A percentile compares a stretch with the other conserved stretches of the same genome.
These are phyloP conservation scores for Agapornis roseicollis DNA, from an alignment of 2,113 vertebrate genomes.

Conservation along the genomic window DNA sequence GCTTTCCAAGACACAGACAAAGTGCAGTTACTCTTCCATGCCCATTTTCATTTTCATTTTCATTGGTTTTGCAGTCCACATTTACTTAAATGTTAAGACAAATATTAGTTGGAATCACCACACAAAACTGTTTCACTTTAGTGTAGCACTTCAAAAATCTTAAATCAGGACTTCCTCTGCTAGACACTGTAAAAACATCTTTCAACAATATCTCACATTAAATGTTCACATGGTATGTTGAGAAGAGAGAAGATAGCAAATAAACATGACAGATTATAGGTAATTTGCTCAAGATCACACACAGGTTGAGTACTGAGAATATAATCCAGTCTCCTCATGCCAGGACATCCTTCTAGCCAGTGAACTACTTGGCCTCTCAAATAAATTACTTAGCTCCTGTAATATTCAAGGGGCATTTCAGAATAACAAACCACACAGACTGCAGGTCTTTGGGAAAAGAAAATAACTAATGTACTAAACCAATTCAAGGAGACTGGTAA, in stretches of 20 bases:
- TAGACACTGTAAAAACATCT: not conserved
- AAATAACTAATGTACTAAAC: not conserved
- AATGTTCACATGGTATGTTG: not conserved
- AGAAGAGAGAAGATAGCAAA: not conserved
- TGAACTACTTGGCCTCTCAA: not conserved
- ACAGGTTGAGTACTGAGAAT: not conserved
- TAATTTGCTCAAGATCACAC: not conserved
- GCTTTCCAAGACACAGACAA: not conserved
- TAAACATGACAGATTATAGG: not conserved
- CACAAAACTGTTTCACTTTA: not conserved
- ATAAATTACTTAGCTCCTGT: rapidly evolving
- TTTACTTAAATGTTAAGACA: not conserved
- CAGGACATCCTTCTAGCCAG: not conserved
- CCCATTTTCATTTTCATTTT: not conserved
- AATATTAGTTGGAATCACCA: not conserved
- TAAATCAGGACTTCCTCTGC: not conserved
- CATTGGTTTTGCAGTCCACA: not conserved
- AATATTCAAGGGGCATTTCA: not conserved
- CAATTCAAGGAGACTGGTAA: constrained; percentile 36
- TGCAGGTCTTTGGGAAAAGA: not conserved
- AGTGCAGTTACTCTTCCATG: not conserved
- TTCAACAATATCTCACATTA: not conserved
- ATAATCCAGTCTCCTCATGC: not conserved
- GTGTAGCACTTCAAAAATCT: not conserved
- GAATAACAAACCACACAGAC: not conserved